Percentiles rank a stretch among this genome's conserved stretches.
Evolutionary conservation across 1,140 invertebrate species (phyloP).

Genomic region (Riptortus pedestris): DNA sequence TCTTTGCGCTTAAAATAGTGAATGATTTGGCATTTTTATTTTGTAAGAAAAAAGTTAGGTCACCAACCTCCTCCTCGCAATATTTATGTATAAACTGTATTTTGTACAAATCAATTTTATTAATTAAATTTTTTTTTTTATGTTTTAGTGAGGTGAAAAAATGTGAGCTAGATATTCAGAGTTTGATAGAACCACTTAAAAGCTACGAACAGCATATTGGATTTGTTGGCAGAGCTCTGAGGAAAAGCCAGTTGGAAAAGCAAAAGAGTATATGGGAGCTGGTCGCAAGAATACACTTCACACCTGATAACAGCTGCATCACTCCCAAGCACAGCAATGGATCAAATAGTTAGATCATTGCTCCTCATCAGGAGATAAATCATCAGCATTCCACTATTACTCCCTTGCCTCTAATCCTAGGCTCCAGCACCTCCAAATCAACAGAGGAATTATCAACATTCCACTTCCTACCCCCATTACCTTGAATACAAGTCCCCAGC

Average conservation of each 20-base stretch:
- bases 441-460: too few species aligned
- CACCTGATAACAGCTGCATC: too few species aligned
- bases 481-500: too few species aligned
- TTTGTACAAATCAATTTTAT: background rate
- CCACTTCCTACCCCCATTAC: too few species aligned
- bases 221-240: background rate
- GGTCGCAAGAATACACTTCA: too few species aligned
- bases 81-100: background rate
- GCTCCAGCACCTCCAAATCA: too few species aligned
- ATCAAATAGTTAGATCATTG: too few species aligned
- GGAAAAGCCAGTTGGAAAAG: background rate
- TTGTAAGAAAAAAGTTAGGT: background rate
- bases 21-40: background rate
- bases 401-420: too few species aligned
- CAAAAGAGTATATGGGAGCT: constrained; percentile 5
- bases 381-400: too few species aligned
- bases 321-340: too few species aligned
- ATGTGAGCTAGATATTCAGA: background rate
- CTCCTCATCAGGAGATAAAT: too few species aligned
- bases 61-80: background rate
- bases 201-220: background rate
- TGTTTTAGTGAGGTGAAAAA: background rate
- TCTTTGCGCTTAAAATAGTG: background rate
- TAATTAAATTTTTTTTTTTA: too few species aligned
- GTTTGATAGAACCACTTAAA: background rate